These are phyloP conservation scores for Petrosia ficiformis DNA, from an alignment of 37 sponge, comb jelly and placozoan species.

Conservation along the genomic window DNA sequence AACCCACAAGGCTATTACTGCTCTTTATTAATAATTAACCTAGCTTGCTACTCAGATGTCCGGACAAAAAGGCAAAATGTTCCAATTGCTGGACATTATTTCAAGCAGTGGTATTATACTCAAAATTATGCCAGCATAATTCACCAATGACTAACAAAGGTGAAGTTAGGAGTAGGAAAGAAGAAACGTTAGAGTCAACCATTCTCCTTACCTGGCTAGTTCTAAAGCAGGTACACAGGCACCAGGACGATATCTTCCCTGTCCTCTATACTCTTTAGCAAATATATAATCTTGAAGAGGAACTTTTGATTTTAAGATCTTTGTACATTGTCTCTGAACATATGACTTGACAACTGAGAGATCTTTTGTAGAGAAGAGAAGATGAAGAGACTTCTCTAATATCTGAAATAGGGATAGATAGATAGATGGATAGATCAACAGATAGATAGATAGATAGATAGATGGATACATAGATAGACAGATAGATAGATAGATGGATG, in stretches of 20 bases:
- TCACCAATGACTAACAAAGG: no score
- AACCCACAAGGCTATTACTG: no score
- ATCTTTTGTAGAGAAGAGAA: conserved; percentile 76
- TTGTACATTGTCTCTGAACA: conserved; percentile 77
- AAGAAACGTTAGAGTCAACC: no score
- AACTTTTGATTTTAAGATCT: conserved; percentile 55
- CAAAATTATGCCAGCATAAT: no score
- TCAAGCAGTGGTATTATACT: no score
- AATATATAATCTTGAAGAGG: conserved; percentile 73
- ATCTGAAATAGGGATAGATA: conserved; percentile 34
- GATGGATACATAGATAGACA: not conserved
- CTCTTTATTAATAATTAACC: no score
- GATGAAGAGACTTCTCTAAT: conserved; percentile 71
- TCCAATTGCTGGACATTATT: no score
- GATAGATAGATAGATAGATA: not conserved
- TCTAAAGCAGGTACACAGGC: conserved; percentile 87
- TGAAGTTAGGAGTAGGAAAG: no score
- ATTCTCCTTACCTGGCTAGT: conserved; percentile 59
- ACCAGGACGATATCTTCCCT: conserved; percentile 72
- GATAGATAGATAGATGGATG: no score
- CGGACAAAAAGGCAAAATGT: no score
- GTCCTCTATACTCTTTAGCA: conserved; percentile 95
- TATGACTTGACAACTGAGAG: conserved; percentile 73
- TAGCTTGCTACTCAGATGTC: no score
- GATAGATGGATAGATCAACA: not conserved